Conservation (phyloP, 2,113 vertebrate genomes). For the Aegotheles bennettii region DNA sequence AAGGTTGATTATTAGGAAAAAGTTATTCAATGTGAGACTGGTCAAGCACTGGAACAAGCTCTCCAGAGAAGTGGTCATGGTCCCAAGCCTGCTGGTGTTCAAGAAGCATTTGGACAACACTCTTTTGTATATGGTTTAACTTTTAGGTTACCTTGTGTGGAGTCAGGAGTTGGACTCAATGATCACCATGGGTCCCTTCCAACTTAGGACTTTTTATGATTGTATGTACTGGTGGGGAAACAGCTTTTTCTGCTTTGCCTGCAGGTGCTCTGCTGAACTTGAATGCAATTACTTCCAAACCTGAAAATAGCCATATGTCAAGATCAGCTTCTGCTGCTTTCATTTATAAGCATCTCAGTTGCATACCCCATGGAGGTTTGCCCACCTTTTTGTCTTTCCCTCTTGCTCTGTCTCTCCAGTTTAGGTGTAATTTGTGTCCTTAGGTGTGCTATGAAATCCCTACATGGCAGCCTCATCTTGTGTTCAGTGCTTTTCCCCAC, state of each 20-base stretch:
- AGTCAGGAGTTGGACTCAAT: not conserved
- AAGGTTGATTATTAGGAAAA: not conserved
- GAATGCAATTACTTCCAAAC: not conserved
- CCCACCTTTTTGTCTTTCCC: not conserved
- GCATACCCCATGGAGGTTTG: not conserved
- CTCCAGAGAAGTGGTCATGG: not conserved
- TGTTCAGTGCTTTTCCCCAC: not conserved
- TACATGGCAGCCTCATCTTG: not conserved
- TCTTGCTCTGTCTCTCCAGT: not conserved
- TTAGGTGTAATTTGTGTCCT: not conserved
- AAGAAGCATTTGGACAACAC: not conserved
- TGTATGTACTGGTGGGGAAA: not conserved
- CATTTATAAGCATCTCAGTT: not conserved
- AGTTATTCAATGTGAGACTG: not conserved
- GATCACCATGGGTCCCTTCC: accelerated
- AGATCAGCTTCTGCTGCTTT: not conserved
- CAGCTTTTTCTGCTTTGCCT: not conserved
- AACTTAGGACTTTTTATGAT: not conserved
- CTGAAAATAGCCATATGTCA: not conserved
- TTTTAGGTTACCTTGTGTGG: not conserved
- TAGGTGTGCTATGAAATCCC: not conserved
- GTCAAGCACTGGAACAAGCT: not conserved
- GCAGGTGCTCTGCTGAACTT: not conserved
- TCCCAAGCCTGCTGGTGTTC: not conserved
- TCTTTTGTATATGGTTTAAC: not conserved